A percentile compares a stretch with the other conserved stretches of the same genome.
These are phyloP conservation scores for Muntiacus muntjak DNA, from an alignment of 2,113 vertebrate species.

Conservation along the genomic window DNA sequence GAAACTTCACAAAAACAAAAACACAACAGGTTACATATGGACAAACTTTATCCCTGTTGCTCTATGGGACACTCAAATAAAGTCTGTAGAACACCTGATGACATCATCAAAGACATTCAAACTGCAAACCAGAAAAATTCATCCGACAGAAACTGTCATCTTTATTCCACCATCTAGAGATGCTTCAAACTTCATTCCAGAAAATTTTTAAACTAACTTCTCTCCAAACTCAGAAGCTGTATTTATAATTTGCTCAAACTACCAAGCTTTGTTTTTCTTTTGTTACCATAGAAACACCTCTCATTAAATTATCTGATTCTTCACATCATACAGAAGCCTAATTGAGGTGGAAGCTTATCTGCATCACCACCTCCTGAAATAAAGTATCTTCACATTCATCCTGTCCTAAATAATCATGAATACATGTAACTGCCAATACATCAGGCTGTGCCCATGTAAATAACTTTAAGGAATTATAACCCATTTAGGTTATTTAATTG, in stretches of 20 bases:
- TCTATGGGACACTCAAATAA: neutral
- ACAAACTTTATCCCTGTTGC: neutral
- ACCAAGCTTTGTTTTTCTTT: neutral
- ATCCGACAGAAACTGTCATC: neutral
- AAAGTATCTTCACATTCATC: neutral
- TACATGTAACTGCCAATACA: neutral
- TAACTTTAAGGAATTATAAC: neutral
- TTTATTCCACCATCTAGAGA: neutral
- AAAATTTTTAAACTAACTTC: neutral
- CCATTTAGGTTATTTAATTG: neutral
- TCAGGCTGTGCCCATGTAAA: neutral
- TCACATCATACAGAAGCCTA: neutral
- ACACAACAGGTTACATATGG: neutral
- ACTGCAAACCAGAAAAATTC: neutral
- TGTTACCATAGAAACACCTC: neutral
- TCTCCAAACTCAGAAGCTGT: neutral
- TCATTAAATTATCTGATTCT: neutral
- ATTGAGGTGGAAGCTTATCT: neutral
- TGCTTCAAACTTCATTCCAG: neutral
- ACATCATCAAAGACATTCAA: neutral
- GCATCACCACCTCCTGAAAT: neutral
- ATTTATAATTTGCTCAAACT: neutral
- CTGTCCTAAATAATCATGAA: neutral
- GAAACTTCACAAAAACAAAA: neutral
- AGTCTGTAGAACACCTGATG: neutral